Evolutionary conservation across 1,140 invertebrate species (phyloP), one percentile per base, ranked within the genome.

Genomic region (Popillia japonica): DNA sequence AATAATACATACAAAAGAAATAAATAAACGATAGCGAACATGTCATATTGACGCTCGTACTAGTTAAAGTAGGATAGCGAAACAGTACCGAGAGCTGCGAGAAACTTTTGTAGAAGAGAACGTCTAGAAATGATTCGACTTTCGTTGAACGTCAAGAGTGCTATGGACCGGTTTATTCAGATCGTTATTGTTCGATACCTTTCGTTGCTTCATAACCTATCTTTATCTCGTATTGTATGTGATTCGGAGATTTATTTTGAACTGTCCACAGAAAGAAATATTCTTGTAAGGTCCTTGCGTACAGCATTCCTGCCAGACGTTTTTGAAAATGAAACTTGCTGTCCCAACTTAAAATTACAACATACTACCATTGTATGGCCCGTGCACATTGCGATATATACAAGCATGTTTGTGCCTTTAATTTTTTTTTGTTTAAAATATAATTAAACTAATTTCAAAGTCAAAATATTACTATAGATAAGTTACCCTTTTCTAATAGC

Each of bases 171-270:
- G 77, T 78, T 78, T 78, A 55, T 48, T 34, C 41, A 42, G 68
- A 78, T 78, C 77, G 77, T 78, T 68, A 74, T 78, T 78, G 40
- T 74, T 78, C 77, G 68, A 74, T 48, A 48, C 27, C 72, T 34
- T 59, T 73, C 77, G 68, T 74, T n/a, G 68, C 40, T 78, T 78
- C 77, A 78, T 78, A 78, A 78, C 72, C 77, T 78, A 78, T 78
- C 77, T 78, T 78, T 78, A 78, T 78, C 77, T 78, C 34, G 42
- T 78, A 78, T 78, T 78, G 77, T 78, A 64, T 64, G 77, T 78
- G 77, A 78, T 78, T 78, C 77, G 77, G 72, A 78, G 77, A 78
- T 78, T 78, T 78, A 78, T 78, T 78, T 75, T 74, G 68, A 68
- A 78, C 77, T 74, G 77, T 68, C 68, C 77, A 78, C 74, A 78